These are phyloP conservation scores for Dasyurus viverrinus DNA, from an alignment of 2,113 vertebrate species.

Conservation along the genomic window DNA sequence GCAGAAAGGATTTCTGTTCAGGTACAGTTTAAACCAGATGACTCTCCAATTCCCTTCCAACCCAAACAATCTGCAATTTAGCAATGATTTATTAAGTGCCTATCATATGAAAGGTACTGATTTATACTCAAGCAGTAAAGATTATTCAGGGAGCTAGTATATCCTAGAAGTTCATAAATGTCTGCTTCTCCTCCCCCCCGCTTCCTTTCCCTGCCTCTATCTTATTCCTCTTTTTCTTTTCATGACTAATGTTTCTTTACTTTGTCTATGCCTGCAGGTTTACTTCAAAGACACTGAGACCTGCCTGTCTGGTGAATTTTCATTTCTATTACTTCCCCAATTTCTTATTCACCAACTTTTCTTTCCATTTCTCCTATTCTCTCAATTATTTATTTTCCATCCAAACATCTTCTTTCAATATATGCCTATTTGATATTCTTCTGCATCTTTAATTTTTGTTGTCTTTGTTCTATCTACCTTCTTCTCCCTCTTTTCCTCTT, in stretches of 20 bases:
- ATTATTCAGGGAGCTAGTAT: not conserved
- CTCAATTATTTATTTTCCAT: not conserved
- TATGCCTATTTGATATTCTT: not conserved
- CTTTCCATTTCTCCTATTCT: conserved; percentile 22
- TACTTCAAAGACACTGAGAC: conserved; percentile 19
- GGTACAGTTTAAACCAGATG: not conserved
- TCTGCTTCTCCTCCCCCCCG: not conserved
- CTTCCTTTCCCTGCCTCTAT: not conserved
- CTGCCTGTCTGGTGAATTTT: not conserved
- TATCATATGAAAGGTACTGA: not conserved
- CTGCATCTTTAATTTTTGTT: not conserved
- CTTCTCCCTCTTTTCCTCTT: not conserved
- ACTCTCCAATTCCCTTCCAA: not conserved
- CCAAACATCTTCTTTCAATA: not conserved
- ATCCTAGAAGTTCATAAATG: not conserved
- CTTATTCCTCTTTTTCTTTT: conserved; percentile 2
- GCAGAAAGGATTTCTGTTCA: not conserved
- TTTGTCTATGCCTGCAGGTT: conserved; percentile 9
- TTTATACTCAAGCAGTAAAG: not conserved
- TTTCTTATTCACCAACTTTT: not conserved
- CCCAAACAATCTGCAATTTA: not conserved
- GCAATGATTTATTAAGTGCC: not conserved
- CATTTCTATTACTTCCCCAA: conserved; percentile 4
- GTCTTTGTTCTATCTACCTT: not conserved
- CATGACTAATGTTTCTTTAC: conserved; percentile 13